Evolutionary conservation across 1,140 invertebrate species (phyloP).

Genomic region (Cherax quadricarinatus): DNA sequence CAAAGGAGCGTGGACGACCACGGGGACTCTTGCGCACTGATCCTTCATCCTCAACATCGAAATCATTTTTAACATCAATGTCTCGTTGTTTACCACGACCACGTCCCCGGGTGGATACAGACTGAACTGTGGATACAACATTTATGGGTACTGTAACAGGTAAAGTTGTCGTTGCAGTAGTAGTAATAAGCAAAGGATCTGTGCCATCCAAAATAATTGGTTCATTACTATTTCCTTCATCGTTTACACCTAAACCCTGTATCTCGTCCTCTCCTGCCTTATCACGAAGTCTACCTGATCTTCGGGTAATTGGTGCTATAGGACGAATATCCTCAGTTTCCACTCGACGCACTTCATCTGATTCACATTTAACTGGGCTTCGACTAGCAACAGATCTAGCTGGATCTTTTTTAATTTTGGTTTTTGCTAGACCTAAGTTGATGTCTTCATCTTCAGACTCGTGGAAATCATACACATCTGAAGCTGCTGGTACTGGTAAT

Average conservation of each 20-base stretch:
- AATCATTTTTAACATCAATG: constrained; percentile 25
- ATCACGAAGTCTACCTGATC: constrained; percentile 48
- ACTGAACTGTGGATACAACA: neutral
- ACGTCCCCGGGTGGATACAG: constrained; percentile 20
- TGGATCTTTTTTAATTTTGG: constrained; percentile 52
- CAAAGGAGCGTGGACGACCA: constrained; percentile 22
- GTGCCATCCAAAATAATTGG: constrained; percentile 45
- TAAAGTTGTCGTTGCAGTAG: constrained; percentile 3
- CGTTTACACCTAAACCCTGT: constrained; percentile 8
- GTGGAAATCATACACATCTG: constrained; percentile 66
- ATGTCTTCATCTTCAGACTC: constrained; percentile 67
- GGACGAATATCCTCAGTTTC: constrained; percentile 44
- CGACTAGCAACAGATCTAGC: constrained; percentile 7
- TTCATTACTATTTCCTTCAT: constrained; percentile 44
- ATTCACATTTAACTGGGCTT: constrained; percentile 51
- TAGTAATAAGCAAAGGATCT: constrained; percentile 12
- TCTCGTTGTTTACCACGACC: constrained; percentile 44
- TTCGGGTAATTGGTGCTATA: constrained; percentile 29
- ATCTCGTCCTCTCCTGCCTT: constrained; percentile 48
- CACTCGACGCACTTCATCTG: constrained; percentile 37
- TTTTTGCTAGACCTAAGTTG: constrained; percentile 49
- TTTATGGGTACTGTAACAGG: constrained; percentile 8
- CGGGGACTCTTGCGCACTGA: constrained; percentile 49
- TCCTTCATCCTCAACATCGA: constrained; percentile 37
- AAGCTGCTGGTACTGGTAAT: constrained; percentile 31